Base-by-base conservation (phyloP, 2,888 invertebrate species). In the Oligia fasciuncula region DNA sequence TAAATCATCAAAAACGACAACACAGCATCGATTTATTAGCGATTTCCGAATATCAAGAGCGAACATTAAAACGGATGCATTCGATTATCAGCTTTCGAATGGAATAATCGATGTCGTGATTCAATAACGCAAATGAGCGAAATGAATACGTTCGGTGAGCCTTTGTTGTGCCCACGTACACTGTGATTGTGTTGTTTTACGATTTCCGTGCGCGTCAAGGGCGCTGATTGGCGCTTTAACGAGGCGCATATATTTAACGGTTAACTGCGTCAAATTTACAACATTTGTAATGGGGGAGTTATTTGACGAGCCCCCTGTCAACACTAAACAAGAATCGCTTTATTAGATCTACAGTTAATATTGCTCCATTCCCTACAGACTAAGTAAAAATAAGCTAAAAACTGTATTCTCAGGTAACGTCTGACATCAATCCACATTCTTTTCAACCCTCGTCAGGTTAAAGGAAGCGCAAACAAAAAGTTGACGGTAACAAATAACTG, bases 11-110 rank as follows among this genome's bases (percentile, higher is more conserved):
- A 93, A 91, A 92, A 92, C 91, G 92, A 91, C 93, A 91, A 85
- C 86, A 87, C 84, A 89, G 91, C 89, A 89, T 89, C 87, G 94
- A 96, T 96, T 95, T 96, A 96, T 94, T 90, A 88, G 91, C 93
- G 92, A 91, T 94, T 93, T 95, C 94, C 93, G 92, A 92, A 91
- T 91, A 91, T 91, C 88, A 87, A 89, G 85, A 89, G 88, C 90
- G 90, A 88, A 91, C 91, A 93, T 95, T 93, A 94, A 94, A 93
- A 90, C 91, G 90, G 90, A 89, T 90, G 91, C 91, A 91, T 92
- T 91, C 93, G 92, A 93, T 94, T 94, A 93, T 93, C 91, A 91
- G 91, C 90, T 91, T 92, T 90, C 90, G 92, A 91, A 92, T 92
- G 88, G 88, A 89, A 91, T 91, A 93, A 94, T 94, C 93, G 90